Conservation (phyloP, 2,113 vertebrate genomes). For the Clinocottus analis region DNA sequence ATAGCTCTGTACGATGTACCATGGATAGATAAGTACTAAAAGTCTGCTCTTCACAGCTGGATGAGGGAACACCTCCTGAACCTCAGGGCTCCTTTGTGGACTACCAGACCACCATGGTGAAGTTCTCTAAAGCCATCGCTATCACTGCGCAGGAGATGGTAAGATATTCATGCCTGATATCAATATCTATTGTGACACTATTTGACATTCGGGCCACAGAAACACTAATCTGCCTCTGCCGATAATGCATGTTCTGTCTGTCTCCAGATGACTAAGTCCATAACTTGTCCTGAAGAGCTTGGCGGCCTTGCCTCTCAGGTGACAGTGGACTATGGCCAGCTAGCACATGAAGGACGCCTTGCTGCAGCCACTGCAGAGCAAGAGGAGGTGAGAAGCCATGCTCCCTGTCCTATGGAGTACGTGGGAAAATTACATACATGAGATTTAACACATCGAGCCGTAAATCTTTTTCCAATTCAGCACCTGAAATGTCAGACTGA, state of each 20-base stretch:
- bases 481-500: slow-evolving; percentile 26
- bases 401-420: neutral
- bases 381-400: slow-evolving; percentile 88
- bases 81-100: slow-evolving; percentile 96
- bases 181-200: slow-evolving; percentile 24
- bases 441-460: slow-evolving; percentile 5
- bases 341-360: slow-evolving; percentile 94
- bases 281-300: slow-evolving; percentile 97
- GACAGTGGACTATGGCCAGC: slow-evolving; percentile 96
- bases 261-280: slow-evolving; percentile 97
- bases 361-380: slow-evolving; percentile 96
- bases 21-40: slow-evolving; percentile 4
- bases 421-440: neutral
- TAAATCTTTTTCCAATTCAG: slow-evolving; percentile 18
- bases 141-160: slow-evolving; percentile 99
- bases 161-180: neutral
- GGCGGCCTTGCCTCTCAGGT: slow-evolving; percentile 98
- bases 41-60: slow-evolving; percentile 83
- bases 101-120: slow-evolving; percentile 98
- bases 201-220: slow-evolving; percentile 8
- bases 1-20: neutral
- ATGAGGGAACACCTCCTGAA: slow-evolving; percentile 95
- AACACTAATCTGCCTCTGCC: slow-evolving; percentile 19
- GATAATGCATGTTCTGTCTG: slow-evolving; percentile 49
- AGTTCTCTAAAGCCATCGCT: slow-evolving; percentile 97